Evolutionary conservation across 2,113 vertebrate genomes (phyloP).

Genomic region (Rana temporaria): DNA sequence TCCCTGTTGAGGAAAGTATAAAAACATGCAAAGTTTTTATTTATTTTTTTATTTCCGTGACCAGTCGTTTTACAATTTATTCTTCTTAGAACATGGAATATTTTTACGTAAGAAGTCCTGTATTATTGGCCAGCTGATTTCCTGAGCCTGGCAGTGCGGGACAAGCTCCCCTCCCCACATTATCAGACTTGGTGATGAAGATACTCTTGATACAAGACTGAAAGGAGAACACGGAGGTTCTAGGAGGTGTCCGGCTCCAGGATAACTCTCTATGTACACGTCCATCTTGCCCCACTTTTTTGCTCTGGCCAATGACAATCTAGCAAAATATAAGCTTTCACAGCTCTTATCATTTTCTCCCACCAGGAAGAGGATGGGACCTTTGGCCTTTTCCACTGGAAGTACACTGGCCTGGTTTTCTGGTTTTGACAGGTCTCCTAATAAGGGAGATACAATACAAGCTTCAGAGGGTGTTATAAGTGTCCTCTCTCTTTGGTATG

Average conservation of each 20-base stretch:
- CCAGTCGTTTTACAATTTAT: slow-evolving; percentile 52
- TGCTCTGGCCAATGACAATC: slow-evolving; percentile 59
- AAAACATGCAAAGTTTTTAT: too few species aligned
- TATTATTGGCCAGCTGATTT: slow-evolving; percentile 72
- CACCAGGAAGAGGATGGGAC: slow-evolving; percentile 66
- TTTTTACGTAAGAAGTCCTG: slow-evolving; percentile 70
- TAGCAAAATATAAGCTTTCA: slow-evolving; percentile 63
- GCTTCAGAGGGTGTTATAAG: neutral
- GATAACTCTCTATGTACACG: slow-evolving; percentile 62
- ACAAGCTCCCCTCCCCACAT: slow-evolving; percentile 68
- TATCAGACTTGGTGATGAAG: rapidly evolving
- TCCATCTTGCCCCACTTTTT: neutral
- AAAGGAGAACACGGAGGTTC: slow-evolving; percentile 72
- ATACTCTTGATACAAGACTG: slow-evolving; percentile 58
- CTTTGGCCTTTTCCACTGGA: slow-evolving; percentile 58
- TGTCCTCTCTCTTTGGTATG: slow-evolving; percentile 43
- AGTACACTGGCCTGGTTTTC: neutral
- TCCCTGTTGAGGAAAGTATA: too few species aligned
- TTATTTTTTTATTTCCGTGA: too few species aligned
- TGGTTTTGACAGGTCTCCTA: neutral
- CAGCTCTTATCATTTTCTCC: slow-evolving; percentile 62
- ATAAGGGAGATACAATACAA: neutral
- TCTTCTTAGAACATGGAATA: slow-evolving; percentile 24
- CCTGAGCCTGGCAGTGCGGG: slow-evolving; percentile 69
- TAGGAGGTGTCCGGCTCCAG: slow-evolving; percentile 73